Conservation (phyloP, 2,797 vertebrate species). For the Pangasius djambal region DNA sequence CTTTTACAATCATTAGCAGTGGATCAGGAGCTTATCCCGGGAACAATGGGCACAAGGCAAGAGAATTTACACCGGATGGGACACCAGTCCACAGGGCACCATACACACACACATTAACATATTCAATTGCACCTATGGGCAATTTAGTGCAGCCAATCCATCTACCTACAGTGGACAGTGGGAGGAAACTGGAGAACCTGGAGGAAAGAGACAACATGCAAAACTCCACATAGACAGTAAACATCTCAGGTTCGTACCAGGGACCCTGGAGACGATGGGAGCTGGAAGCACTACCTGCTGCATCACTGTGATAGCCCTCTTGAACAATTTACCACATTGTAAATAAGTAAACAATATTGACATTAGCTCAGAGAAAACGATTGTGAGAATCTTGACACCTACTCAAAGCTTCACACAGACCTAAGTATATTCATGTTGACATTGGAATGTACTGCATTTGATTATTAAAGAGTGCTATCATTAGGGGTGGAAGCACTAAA, state of each 20-base stretch:
- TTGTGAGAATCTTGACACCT: too few species aligned
- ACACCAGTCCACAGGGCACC: neutral
- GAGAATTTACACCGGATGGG: neutral
- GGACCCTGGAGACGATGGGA: neutral
- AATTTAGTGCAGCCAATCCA: neutral
- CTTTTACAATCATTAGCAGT: neutral
- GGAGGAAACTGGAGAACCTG: neutral
- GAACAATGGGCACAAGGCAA: neutral
- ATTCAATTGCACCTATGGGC: neutral
- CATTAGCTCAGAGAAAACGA: neutral
- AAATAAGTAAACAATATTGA: neutral
- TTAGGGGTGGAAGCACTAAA: neutral
- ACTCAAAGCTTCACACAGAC: neutral
- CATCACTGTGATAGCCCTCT: neutral
- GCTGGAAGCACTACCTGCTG: neutral
- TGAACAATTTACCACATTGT: neutral
- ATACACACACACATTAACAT: neutral
- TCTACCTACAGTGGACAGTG: too few species aligned
- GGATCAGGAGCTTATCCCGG: neutral
- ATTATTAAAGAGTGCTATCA: neutral
- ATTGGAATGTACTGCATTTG: neutral
- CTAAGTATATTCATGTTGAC: neutral
- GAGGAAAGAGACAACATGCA: neutral
- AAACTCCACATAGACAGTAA: neutral
- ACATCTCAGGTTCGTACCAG: neutral